These are phyloP conservation scores for Xiphophorus hellerii DNA, from an alignment of 2,113 vertebrate species.

Conservation along the genomic window DNA sequence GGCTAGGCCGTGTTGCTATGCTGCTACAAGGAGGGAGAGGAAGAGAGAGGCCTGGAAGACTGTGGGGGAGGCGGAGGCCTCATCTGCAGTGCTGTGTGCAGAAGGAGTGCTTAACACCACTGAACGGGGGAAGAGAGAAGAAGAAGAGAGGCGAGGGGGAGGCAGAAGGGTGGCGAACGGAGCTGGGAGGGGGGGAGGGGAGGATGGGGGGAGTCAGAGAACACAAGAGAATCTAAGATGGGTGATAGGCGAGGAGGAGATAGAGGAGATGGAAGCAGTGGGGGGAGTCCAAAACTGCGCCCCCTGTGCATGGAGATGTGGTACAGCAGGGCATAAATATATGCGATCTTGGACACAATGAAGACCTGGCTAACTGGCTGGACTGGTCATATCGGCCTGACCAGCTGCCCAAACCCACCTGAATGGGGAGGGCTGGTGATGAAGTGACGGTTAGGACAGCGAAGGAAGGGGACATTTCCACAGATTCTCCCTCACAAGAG, in stretches of 20 bases:
- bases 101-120: conserved; percentile 64
- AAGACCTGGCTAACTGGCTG: conserved; percentile 25
- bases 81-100: conserved; percentile 78
- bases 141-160: background rate
- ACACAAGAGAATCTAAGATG: background rate
- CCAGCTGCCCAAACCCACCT: conserved; percentile 17
- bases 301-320: conserved; percentile 52
- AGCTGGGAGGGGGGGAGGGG: background rate
- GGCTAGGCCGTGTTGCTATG: conserved; percentile 74
- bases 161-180: conserved; percentile 8
- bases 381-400: conserved; percentile 34
- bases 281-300: conserved; percentile 29
- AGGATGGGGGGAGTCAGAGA: conserved; percentile 7
- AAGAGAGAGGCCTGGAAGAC: conserved; percentile 61
- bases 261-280: conserved; percentile 4
- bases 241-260: background rate
- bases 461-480: background rate
- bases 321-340: conserved; percentile 5
- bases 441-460: background rate
- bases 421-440: background rate
- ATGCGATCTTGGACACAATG: conserved; percentile 52
- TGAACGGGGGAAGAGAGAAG: conserved; percentile 20
- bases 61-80: conserved; percentile 75
- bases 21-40: conserved; percentile 63
- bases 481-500: background rate